These are phyloP conservation scores for Drosophila persimilis DNA, from an alignment of 1,140 invertebrate genomes.

Conservation along the genomic window DNA sequence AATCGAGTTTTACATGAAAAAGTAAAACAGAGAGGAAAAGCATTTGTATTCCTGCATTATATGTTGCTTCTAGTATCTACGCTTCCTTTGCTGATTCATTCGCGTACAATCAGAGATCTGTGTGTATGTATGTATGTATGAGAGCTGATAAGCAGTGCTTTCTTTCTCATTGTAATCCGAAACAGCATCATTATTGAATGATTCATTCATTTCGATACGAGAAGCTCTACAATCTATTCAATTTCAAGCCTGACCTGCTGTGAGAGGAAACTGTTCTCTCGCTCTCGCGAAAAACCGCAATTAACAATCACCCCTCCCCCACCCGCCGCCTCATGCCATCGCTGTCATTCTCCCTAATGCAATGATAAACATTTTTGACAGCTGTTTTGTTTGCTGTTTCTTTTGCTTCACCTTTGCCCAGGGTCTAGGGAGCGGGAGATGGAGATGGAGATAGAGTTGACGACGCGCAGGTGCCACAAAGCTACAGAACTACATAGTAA, in stretches of 20 bases:
- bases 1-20: conserved; percentile 63
- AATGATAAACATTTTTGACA: conserved; percentile 61
- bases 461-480: conserved; percentile 49
- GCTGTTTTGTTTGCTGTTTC: conserved; percentile 51
- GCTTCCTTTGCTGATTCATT: conserved; percentile 17
- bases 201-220: conserved; percentile 13
- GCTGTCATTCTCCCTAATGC: conserved; percentile 25
- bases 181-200: conserved; percentile 19
- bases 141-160: conserved; percentile 20
- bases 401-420: conserved; percentile 20
- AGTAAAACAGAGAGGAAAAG: conserved; percentile 27
- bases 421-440: no score
- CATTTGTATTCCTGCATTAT: conserved; percentile 16
- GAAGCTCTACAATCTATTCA: conserved; percentile 22
- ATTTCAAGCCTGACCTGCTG: conserved; percentile 18
- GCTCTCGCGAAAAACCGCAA: conserved; percentile 1
- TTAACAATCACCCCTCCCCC: not conserved
- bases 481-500: conserved; percentile 17
- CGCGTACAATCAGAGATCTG: not conserved
- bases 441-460: not conserved
- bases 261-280: conserved; percentile 20
- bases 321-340: not conserved
- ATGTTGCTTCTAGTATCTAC: not conserved
- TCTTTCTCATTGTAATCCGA: not conserved
- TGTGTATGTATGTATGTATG: not conserved